phyloP scores from a whole-genome alignment of 2,888 invertebrate genomes.

The Pristionchus maxplancki region DNA sequence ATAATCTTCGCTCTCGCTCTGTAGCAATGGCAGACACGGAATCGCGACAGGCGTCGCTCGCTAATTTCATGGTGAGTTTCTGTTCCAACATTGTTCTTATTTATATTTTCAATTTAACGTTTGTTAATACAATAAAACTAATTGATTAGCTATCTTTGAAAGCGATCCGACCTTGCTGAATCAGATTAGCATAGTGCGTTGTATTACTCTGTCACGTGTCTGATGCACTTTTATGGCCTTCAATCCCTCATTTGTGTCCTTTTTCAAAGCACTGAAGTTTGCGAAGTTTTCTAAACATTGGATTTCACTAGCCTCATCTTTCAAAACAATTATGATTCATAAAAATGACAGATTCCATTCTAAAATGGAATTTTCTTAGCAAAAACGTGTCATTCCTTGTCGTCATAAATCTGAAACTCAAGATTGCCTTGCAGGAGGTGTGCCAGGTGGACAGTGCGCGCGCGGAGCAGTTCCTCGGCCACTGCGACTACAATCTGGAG shows the following conservation, averaged over 20 bases:
- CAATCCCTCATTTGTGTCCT: background rate
- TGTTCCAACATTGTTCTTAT: background rate
- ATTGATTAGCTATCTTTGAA: background rate
- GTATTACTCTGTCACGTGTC: background rate
- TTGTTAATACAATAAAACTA: background rate
- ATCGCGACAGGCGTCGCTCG: slow-evolving; percentile 7
- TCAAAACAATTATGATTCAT: too few species aligned
- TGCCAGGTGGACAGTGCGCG: slow-evolving; percentile 55
- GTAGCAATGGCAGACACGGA: slow-evolving; percentile 5
- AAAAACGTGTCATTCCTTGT: too few species aligned
- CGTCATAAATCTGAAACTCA: too few species aligned
- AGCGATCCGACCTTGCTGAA: background rate
- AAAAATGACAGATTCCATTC: too few species aligned
- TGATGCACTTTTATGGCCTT: background rate
- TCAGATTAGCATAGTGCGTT: background rate
- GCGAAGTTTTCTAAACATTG: too few species aligned
- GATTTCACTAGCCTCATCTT: too few species aligned
- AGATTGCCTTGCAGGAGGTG: slow-evolving; percentile 52
- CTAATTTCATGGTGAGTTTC: background rate
- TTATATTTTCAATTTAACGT: background rate
- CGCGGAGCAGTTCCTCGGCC: slow-evolving; percentile 55
- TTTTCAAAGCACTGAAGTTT: too few species aligned
- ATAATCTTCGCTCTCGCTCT: background rate
- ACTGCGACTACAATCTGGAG: slow-evolving; percentile 58
- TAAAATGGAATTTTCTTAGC: too few species aligned